Conservation (phyloP, 2,797 vertebrate species). For the Coluber constrictor region DNA sequence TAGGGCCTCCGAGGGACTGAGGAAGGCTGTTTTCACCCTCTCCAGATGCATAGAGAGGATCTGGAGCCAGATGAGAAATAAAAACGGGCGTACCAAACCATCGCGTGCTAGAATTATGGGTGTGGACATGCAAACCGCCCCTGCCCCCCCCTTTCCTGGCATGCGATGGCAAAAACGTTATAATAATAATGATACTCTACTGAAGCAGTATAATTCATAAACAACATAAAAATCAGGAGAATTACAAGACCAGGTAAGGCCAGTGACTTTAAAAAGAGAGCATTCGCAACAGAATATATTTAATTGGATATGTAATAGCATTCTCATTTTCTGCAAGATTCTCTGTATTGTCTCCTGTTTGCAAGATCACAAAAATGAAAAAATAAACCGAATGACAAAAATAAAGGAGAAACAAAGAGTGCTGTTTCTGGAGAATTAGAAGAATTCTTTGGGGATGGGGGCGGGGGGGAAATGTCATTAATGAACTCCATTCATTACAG, state of each 20-base stretch:
- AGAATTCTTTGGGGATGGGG: background rate
- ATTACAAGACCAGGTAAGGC: background rate
- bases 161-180: too few species aligned
- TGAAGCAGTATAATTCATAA: background rate
- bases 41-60: too few species aligned
- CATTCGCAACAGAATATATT: background rate
- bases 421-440: conserved; percentile 36
- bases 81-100: too few species aligned
- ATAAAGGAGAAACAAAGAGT: conserved; percentile 38
- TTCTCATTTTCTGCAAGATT: background rate
- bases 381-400: conserved; percentile 11
- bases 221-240: background rate
- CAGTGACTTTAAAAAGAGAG: background rate
- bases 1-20: too few species aligned
- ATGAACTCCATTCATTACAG: conserved; percentile 40
- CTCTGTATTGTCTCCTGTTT: conserved; percentile 17
- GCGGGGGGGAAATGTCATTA: conserved; percentile 6
- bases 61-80: too few species aligned
- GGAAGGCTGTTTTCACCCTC: too few species aligned
- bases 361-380: conserved; percentile 18
- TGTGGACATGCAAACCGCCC: too few species aligned
- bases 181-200: background rate
- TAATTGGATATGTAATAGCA: background rate
- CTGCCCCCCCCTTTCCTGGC: too few species aligned
- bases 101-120: too few species aligned